Evolutionary conservation across 2,113 vertebrate species (phyloP).

Genomic region (Plecotus auritus): DNA sequence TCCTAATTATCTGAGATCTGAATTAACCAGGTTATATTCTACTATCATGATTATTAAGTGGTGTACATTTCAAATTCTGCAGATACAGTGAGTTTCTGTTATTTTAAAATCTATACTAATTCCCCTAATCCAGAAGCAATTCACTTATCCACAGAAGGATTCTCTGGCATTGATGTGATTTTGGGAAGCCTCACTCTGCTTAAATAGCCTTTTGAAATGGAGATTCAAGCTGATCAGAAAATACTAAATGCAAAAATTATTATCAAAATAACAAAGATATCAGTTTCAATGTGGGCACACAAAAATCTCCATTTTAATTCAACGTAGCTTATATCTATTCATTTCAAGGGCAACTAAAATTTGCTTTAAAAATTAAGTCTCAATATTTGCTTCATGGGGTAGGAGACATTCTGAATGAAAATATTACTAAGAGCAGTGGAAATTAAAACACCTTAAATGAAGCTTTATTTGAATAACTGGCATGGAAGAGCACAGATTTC

Average conservation of each 20-base stretch:
- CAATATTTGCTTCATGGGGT: not conserved
- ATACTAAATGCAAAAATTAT: not conserved
- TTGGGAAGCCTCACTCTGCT: not conserved
- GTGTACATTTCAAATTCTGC: not conserved
- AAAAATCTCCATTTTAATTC: not conserved
- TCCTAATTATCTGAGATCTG: not conserved
- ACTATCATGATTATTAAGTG: not conserved
- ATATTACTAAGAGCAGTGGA: not conserved
- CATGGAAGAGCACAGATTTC: not conserved
- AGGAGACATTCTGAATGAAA: not conserved
- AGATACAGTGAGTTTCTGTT: not conserved
- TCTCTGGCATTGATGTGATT: not conserved
- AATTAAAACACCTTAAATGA: not conserved
- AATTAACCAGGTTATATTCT: not conserved
- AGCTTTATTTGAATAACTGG: not conserved
- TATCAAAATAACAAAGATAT: not conserved
- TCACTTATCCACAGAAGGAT: not conserved
- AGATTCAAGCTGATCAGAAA: conserved; percentile 18
- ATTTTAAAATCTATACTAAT: not conserved
- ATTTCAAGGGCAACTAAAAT: conserved; percentile 3
- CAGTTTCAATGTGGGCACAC: not conserved
- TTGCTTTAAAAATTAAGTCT: conserved; percentile 12
- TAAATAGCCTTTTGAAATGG: conserved; percentile 12
- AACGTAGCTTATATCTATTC: not conserved
- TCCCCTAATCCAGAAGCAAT: not conserved